These are phyloP conservation scores for Camptogramma bilineatum DNA, from an alignment of 2,888 invertebrate species.

Conservation along the genomic window DNA sequence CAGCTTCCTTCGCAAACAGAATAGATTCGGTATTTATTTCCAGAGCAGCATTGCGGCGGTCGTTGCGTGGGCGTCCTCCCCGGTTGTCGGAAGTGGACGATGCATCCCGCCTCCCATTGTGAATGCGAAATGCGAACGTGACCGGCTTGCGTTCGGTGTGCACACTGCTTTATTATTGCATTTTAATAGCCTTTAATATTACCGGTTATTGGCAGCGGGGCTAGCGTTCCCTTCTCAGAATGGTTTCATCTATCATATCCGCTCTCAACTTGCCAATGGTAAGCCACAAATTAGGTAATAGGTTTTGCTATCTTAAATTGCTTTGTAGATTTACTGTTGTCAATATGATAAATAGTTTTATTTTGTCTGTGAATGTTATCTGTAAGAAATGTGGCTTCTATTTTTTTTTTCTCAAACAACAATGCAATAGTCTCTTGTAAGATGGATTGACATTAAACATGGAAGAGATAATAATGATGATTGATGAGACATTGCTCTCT, in stretches of 20 bases:
- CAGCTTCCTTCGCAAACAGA: slow-evolving; percentile 21
- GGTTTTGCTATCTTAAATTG: slow-evolving; percentile 21
- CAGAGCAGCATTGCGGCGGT: slow-evolving; percentile 31
- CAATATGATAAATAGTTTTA: background rate
- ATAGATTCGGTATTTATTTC: slow-evolving; percentile 39
- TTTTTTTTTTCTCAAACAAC: slow-evolving; percentile 7
- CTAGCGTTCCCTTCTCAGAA: slow-evolving; percentile 27
- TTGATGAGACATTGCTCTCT: slow-evolving; percentile 28
- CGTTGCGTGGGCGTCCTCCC: slow-evolving; percentile 49
- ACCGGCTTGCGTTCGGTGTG: slow-evolving; percentile 52
- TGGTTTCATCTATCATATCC: slow-evolving; percentile 30
- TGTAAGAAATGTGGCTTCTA: slow-evolving; percentile 1
- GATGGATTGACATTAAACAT: slow-evolving; percentile 21
- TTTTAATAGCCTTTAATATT: slow-evolving; percentile 47
- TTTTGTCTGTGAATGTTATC: slow-evolving; percentile 3
- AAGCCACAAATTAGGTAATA: slow-evolving; percentile 15
- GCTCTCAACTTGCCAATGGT: slow-evolving; percentile 22
- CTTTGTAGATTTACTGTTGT: slow-evolving; percentile 20
- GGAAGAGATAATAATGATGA: slow-evolving; percentile 22
- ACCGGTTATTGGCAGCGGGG: slow-evolving; percentile 37
- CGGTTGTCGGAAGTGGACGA: slow-evolving; percentile 63
- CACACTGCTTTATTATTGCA: slow-evolving; percentile 54
- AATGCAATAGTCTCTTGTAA: slow-evolving; percentile 2
- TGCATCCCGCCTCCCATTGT: slow-evolving; percentile 60
- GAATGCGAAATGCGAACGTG: slow-evolving; percentile 68